Percentiles rank a stretch among this genome's conserved stretches.
Evolutionary conservation across 2,113 vertebrate species (phyloP).

Genomic region (Thunnus thynnus): DNA sequence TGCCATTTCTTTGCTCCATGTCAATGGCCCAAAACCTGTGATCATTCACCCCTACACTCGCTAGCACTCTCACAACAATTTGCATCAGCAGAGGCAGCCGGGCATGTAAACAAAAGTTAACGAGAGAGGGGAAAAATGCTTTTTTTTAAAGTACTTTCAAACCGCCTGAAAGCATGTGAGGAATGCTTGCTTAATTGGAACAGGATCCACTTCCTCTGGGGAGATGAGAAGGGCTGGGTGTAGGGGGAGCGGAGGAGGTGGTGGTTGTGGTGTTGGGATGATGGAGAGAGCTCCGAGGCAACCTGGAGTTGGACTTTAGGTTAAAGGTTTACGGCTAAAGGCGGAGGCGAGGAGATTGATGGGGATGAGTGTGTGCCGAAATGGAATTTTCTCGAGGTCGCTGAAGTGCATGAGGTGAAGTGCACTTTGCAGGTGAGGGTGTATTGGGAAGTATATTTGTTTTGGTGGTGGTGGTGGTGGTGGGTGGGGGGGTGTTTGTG

Average conservation of each 20-base stretch:
- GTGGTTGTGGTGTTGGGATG: constrained; percentile 37
- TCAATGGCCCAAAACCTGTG: constrained; percentile 41
- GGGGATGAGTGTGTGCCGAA: constrained; percentile 58
- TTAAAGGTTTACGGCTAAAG: constrained; percentile 73
- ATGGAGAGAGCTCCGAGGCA: constrained; percentile 59
- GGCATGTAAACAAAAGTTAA: constrained; percentile 70
- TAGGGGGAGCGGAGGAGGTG: not conserved
- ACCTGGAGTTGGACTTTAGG: constrained; percentile 58
- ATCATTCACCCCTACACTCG: constrained; percentile 59
- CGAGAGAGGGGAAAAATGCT: constrained; percentile 7
- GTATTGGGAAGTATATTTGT: constrained; percentile 43
- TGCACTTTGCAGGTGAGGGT: constrained; percentile 44
- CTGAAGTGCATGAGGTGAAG: constrained; percentile 44
- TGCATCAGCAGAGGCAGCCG: constrained; percentile 66
- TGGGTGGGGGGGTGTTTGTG: constrained; percentile 16
- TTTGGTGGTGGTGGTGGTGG: constrained; percentile 14
- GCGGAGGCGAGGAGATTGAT: constrained; percentile 68
- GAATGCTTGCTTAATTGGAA: constrained; percentile 82
- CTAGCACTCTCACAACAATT: constrained; percentile 68
- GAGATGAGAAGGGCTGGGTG: constrained; percentile 20
- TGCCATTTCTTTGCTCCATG: constrained; percentile 17
- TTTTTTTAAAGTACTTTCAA: constrained; percentile 60
- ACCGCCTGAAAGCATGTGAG: constrained; percentile 69
- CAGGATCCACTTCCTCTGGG: constrained; percentile 70
- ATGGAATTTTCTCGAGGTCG: constrained; percentile 71